Evolutionary conservation across 2,797 vertebrate genomes (phyloP), one percentile per base, ranked within the genome.

Genomic region (Helicolenus hilgendorfi): DNA sequence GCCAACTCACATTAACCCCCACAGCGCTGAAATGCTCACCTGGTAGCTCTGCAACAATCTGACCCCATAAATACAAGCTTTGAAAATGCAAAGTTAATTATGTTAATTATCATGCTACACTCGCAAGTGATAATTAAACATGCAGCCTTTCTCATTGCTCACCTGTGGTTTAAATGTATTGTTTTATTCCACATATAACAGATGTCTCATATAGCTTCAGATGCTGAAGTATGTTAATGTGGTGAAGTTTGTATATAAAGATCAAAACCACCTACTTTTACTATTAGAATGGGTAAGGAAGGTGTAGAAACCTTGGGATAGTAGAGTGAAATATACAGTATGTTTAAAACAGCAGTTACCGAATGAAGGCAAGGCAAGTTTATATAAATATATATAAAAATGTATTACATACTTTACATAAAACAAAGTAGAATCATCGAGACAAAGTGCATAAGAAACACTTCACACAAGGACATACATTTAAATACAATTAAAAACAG

Each of bases 1-100:
- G 84, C 78, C 84, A 33, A 8, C 74, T 84, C 76, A 20, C 29
- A 70, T 92, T 79, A 81, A 36, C 63, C 55, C 15, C 11, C 20
- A 27, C 56, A 60, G 8, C 45, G 71, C 81, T 18, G 31, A 64
- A n/a, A 77, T 0, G 0, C 9, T 41, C 83, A 87, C 76, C 35
- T 75, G 63, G 55, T 82, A 36, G 27, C 64, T 70, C 62, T 36
- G 58, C 33, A 62, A 26, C 71, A 38, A 3, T 64, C 31, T 72
- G 68, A 74, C 67, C 70, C 22, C 60, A 36, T 56, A 58, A 77
- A 20, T 49, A 26, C 15, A 60, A 14, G 56, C 63, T 56, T 41
- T 8, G 1, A 26, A 72, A 82, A 74, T 62, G 5, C 24, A 63
- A 58, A 31, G 27, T 78, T 70, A 29, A 83, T 55, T 20, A 49